Evolutionary conservation across 35 echinoderm and acorn worm species (phyloP), one percentile per base, ranked within the genome.

Genomic region (Patiria miniata): DNA sequence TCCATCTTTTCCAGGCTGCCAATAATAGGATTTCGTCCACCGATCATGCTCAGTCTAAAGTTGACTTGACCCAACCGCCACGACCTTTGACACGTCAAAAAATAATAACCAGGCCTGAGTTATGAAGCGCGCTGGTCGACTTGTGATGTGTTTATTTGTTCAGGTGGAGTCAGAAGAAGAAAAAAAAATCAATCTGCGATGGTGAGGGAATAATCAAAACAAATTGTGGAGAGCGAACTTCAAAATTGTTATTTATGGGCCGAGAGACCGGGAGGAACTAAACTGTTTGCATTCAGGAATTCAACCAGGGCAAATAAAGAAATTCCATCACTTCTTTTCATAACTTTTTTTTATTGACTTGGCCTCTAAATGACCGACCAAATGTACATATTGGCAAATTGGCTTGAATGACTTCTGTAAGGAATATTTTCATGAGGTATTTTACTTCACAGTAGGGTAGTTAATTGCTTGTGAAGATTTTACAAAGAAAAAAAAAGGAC

Each of bases 151-250:
- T 34, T 73, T 73, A 73, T 73, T 73, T 73, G 65, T 34, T 73
- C 65, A 73, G 65, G 65, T 73, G 65, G 61, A 68, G 61, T 4
- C 9, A 1, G 0, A 8, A 58, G 55, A 8, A n/a, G 16, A 18
- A 60, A 26, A 18, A 26, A 73, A 73, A 73, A 73, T 73, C 65
- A 73, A 73, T 73, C 65, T 73, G 65, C 14, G 26, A 73, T 73
- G 26, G 14, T 30, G 26, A 73, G 14, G 65, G 1, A 73, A 73
- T 73, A 18, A 73, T 73, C 57, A 73, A 73, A 22, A 73, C 34
- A 73, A 73, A 73, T 34, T 73, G 21, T 23, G 0, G 22, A 23
- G 65, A 26, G 26, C 19, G 22, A 47, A 34, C 65, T 7, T 73
- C 57, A 73, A 14, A 22, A 34, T 73, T 30, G 65, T 73, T 26